A percentile compares a stretch with the other conserved stretches of the same genome.
Evolutionary conservation across 2,888 invertebrate genomes (phyloP).

Genomic region (Panopea generosa): DNA sequence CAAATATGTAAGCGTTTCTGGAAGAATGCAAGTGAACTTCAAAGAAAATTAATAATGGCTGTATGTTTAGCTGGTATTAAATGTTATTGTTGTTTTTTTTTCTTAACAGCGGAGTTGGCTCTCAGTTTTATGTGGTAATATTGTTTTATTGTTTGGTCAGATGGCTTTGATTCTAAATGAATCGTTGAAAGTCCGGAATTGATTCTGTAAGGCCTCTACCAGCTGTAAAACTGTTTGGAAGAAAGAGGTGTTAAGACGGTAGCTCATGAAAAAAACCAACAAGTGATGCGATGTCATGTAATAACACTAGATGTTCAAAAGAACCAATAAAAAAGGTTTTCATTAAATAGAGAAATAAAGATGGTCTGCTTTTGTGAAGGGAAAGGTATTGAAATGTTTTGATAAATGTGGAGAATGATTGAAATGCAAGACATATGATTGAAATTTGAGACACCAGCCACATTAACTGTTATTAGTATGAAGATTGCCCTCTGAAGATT

Average conservation of each 20-base stretch:
- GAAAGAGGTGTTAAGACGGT: background rate
- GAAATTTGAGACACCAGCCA: too few species aligned
- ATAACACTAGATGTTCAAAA: too few species aligned
- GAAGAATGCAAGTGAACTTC: too few species aligned
- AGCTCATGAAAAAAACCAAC: background rate
- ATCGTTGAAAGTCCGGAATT: constrained; percentile 1
- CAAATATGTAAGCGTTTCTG: too few species aligned
- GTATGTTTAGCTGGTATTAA: constrained; percentile 25
- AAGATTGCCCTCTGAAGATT: too few species aligned
- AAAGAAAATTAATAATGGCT: background rate
- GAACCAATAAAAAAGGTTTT: too few species aligned
- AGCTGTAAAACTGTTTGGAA: background rate
- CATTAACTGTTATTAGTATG: too few species aligned
- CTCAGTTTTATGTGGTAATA: constrained; percentile 24
- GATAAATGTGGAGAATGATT: too few species aligned
- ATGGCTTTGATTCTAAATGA: constrained; percentile 22
- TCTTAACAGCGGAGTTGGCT: constrained; percentile 7
- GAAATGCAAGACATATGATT: too few species aligned
- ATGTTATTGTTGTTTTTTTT: constrained; percentile 27
- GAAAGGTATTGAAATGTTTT: too few species aligned
- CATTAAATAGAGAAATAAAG: too few species aligned
- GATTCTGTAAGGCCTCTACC: background rate
- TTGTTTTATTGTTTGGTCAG: constrained; percentile 28
- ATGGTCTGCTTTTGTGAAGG: too few species aligned
- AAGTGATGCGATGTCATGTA: background rate